Base-by-base conservation (phyloP, 2,888 invertebrate genomes). In the Cacoxenus indagator region DNA sequence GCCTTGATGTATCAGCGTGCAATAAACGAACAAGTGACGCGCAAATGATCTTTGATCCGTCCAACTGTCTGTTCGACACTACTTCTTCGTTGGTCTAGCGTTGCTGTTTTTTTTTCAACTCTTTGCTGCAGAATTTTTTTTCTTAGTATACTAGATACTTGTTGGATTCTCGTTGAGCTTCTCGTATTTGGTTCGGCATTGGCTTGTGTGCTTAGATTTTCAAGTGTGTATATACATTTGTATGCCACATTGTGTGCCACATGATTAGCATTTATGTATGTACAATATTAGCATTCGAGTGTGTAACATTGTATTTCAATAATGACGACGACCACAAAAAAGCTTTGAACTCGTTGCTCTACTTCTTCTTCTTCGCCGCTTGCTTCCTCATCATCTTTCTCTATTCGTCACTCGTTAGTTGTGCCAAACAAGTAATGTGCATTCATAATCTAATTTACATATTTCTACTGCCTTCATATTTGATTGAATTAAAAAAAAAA, bases 391-490 rank as follows among this genome's bases (percentile, higher is more conserved):
- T 14, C 27, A 14, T 26, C 24, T 55, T 55, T 14, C 55, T 26
- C 27, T 55, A 9, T n/a, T n/a, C n/a, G n/a, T n/a, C n/a, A n/a
- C n/a, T 55, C 11, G 14, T 24, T 55, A 17, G 22, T 26, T 65
- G 37, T 51, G 55, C 26, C 65, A 37, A 46, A 46, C 70, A 62
- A 68, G 64, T 64, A 69, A 74, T 74, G 74, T 71, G 67, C 51
- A 73, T 74, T 73, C 68, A 67, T 65, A 61, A 67, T 61, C 22
- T 59, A 45, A 65, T 57, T 51, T 65, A 70, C 64, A 65, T 70
- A 66, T 45, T 22, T 31, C 62, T 61, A 31, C 62, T 67, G 45
- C 19, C 43, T 67, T 67, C 17, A 9, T 37, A 29, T 65, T 64
- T 66, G n/a, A 54, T 65, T 65, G 4, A 19, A 64, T 22, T 14